Base-by-base conservation (phyloP, 2,888 invertebrate genomes). In the Scaptomyza parva region DNA sequence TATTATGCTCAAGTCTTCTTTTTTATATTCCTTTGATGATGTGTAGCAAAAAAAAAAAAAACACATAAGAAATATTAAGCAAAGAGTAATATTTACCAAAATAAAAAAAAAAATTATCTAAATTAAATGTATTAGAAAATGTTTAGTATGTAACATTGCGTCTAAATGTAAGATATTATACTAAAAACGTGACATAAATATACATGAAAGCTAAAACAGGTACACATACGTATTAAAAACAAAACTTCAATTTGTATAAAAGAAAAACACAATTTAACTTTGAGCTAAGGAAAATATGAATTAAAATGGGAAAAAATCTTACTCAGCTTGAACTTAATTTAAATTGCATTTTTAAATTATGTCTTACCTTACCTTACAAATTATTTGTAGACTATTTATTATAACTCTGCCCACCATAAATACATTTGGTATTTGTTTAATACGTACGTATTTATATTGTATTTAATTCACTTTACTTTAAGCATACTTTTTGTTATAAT, bases 111-210 rank as follows among this genome's bases (percentile, higher is more conserved):
- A 57, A 71, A 11, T 20, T n/a, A 61, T 64, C 54, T 76, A 86
- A 86, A 74, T 70, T 67, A 80, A 80, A 79, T 76, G 76, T 88
- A 88, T 79, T 83, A 86, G 88, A 87, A 86, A 84, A 84, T 87
- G 71, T 78, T 78, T 87, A 87, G 85, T 70, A 67, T 62, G 57
- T 81, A 78, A 73, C 54, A 53, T 65, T 64, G 69, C 76, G 69
- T 73, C 41, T 81, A 81, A 74, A 39, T 76, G 70, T 85, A 85
- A 81, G 83, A 83, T 76, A 86, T 53, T 60, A 64, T 53, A 64
- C 58, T 58, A 33, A 39, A 63, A 60, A 52, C 51, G 44, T 41
- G 55, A 48, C 60, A 69, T 37, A 66, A 40, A 59, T 41, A 62
- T 39, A 77, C 48, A 40, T 45, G 20, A 63, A 50, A 26, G 40